Evolutionary conservation across 2,113 vertebrate species (phyloP).

Genomic region (Elephantulus edwardii): DNA sequence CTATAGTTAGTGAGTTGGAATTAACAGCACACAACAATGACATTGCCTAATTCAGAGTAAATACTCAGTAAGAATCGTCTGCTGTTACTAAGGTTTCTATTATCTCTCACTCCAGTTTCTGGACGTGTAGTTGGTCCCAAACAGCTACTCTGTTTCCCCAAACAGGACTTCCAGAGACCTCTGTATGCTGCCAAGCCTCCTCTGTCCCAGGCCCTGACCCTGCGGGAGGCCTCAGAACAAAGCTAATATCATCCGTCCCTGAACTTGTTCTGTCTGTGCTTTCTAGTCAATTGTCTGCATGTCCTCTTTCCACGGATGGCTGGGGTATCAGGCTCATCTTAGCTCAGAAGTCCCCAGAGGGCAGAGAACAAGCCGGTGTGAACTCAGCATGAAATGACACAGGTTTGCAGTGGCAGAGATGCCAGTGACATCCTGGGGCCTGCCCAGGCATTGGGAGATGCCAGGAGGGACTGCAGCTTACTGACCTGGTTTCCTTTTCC

Average conservation of each 20-base stretch:
- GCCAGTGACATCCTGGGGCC: not conserved
- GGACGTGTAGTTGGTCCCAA: not conserved
- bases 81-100: not conserved
- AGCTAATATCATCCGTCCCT: not conserved
- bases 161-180: not conserved
- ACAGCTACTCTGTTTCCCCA: not conserved
- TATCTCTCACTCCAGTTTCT: not conserved
- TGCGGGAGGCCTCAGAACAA: not conserved
- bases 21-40: not conserved
- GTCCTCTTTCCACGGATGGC: slow-evolving; percentile 42
- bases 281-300: slow-evolving; percentile 13
- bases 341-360: slow-evolving; percentile 16
- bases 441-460: not conserved
- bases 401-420: not conserved
- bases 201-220: not conserved
- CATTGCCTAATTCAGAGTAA: not conserved
- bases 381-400: slow-evolving; percentile 38
- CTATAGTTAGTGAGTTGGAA: not conserved
- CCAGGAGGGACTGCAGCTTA: not conserved
- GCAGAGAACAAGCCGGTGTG: not conserved
- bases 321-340: slow-evolving; percentile 23
- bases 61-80: not conserved
- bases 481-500: not conserved
- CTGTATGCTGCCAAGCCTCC: not conserved
- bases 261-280: not conserved